phyloP scores from a whole-genome alignment of 2,888 invertebrate species.

The Stegophylla sp. region DNA sequence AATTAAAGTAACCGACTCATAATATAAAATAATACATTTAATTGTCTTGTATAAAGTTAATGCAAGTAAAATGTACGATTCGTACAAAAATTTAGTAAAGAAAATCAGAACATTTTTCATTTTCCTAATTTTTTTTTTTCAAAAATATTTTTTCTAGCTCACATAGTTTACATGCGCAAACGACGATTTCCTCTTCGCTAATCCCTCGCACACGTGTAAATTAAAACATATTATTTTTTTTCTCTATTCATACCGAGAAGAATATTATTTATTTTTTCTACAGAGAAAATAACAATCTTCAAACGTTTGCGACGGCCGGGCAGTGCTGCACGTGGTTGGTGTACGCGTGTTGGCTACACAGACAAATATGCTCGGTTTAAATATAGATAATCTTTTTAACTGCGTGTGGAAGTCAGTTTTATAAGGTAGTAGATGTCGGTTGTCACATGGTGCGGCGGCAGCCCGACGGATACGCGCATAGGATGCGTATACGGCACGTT shows the following conservation, averaged over 20 bases:
- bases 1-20: too few species aligned
- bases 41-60: too few species aligned
- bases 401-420: not conserved
- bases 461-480: too few species aligned
- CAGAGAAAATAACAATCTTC: slow-evolving; percentile 11
- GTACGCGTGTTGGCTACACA: not conserved
- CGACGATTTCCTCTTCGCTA: not conserved
- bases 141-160: too few species aligned
- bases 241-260: not conserved
- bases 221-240: not conserved
- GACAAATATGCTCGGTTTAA: slow-evolving; percentile 37
- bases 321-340: too few species aligned
- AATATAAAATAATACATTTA: too few species aligned
- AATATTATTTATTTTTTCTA: not conserved
- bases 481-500: slow-evolving; percentile 39
- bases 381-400: slow-evolving; percentile 40
- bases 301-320: slow-evolving; percentile 13
- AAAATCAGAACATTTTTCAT: too few species aligned
- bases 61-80: too few species aligned
- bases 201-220: not conserved
- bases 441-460: slow-evolving; percentile 38
- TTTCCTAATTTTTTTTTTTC: too few species aligned
- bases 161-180: too few species aligned
- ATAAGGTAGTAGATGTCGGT: slow-evolving; percentile 45
- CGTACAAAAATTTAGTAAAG: too few species aligned